These are phyloP conservation scores for Globodera ellingtonae DNA, from an alignment of 1,140 invertebrate species.

Conservation along the genomic window DNA sequence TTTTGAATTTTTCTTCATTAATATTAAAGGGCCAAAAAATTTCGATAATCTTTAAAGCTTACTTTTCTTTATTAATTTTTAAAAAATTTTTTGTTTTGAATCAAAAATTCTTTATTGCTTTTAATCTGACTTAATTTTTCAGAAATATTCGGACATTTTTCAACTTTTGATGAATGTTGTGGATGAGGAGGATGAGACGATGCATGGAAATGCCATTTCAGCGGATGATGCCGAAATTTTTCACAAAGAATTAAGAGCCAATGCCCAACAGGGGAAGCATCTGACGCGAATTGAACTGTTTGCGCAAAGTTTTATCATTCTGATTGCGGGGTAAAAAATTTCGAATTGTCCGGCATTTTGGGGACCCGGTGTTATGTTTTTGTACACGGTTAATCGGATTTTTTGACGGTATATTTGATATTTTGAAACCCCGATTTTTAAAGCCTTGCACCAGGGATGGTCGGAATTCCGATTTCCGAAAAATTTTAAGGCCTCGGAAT, in stretches of 20 bases:
- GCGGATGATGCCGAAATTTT: slow-evolving; percentile 24
- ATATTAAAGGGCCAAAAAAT: not conserved
- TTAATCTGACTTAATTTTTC: slow-evolving; percentile 4
- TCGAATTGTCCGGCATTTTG: not conserved
- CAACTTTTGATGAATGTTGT: slow-evolving; percentile 43
- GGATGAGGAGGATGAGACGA: slow-evolving; percentile 29
- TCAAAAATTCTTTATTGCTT: not conserved
- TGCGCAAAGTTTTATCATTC: slow-evolving; percentile 30
- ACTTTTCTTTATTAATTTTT: not conserved
- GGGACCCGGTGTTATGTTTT: too few species aligned
- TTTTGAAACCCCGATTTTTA: too few species aligned
- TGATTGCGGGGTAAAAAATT: slow-evolving; percentile 29
- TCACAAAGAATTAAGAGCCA: slow-evolving; percentile 18
- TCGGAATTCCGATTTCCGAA: too few species aligned
- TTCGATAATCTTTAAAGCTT: too few species aligned
- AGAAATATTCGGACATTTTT: slow-evolving; percentile 42
- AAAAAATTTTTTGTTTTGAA: too few species aligned
- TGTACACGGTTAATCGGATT: too few species aligned
- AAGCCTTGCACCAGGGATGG: too few species aligned
- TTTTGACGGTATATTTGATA: too few species aligned
- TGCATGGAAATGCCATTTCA: not conserved
- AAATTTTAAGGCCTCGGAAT: too few species aligned
- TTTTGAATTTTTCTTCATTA: too few species aligned
- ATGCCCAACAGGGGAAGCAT: slow-evolving; percentile 13
- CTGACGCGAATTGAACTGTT: slow-evolving; percentile 33